Evolutionary conservation across 2,888 invertebrate genomes (phyloP).

Genomic region (Mesoligia furuncula): DNA sequence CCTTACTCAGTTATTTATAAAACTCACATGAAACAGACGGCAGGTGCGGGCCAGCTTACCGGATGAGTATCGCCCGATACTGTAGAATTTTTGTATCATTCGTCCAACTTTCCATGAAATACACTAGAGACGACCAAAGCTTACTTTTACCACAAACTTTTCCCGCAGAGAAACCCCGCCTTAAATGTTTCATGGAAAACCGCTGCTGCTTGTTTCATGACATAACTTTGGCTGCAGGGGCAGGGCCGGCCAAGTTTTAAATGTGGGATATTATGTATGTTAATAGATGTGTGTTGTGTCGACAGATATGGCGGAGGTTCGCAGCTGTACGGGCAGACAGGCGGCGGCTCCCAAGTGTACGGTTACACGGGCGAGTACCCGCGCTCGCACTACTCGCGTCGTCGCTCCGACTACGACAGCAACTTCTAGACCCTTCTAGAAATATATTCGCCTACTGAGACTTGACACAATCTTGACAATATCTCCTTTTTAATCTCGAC

Average conservation of each 20-base stretch:
- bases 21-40: conserved; percentile 30
- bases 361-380: conserved; percentile 88
- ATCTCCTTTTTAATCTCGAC: conserved; percentile 82
- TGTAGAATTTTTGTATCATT: conserved; percentile 31
- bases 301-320: conserved; percentile 88
- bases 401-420: conserved; percentile 94
- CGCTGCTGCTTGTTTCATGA: conserved; percentile 47
- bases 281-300: conserved; percentile 56
- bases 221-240: conserved; percentile 34
- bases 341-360: conserved; percentile 91
- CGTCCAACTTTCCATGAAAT: conserved; percentile 52
- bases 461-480: conserved; percentile 85
- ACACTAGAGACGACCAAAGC: conserved; percentile 44
- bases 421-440: conserved; percentile 91
- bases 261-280: conserved; percentile 45
- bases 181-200: conserved; percentile 46
- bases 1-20: conserved; percentile 24
- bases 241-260: conserved; percentile 46
- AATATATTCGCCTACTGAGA: conserved; percentile 69
- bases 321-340: conserved; percentile 93
- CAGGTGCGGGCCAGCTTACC: conserved; percentile 31
- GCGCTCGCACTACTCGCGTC: conserved; percentile 91
- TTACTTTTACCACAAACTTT: conserved; percentile 51
- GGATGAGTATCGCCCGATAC: conserved; percentile 34
- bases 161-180: conserved; percentile 33